Base-by-base conservation (phyloP, 2,113 vertebrate genomes). In the Scopus umbretta region DNA sequence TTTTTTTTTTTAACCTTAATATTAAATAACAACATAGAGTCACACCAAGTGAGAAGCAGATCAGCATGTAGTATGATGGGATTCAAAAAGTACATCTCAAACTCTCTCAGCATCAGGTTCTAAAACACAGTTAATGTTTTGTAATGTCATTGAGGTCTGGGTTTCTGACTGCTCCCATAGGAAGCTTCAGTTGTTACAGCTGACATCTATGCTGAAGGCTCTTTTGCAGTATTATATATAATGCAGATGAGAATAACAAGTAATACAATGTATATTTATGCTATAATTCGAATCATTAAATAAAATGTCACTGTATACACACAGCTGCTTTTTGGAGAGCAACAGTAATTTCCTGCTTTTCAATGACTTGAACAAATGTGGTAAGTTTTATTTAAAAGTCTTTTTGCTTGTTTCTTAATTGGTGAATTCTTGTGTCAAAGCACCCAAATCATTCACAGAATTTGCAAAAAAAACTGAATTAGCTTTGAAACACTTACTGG, bases 271-370 rank as follows among this genome's bases (percentile, higher is more conserved):
- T 95, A n/a, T 90, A 94, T 87, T 94, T 89, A 91, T 85, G 68
- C 76, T 85, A 36, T 94, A 91, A 94, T 96, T 92, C 87, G 83
- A 92, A 95, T 92, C 94, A 97, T 97, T 96, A 95, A 96, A 91
- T 93, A 91, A 87, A 96, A 94, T 68, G 91, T 94, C 92, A 96
- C 91, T 97, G 86, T 68, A 92, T 96, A 97, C 95, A 95, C 95
- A 94, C 95, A 95, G 96, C 97, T 97, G 97, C 86, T 92, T 96
- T 97, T 59, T 36, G 70, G 80, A 95, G 88, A 96, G 94, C 96
- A 97, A 96, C 89, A 94, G 94, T 92, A 96, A 96, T 97, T 97
- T 97, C 89, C 89, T 80, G 91, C 91, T 97, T 96, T 89, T 95
- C 95, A 97, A 62, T 20, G 56, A 18, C 84, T 86, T 7, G 58